Evolutionary conservation across 2,888 invertebrate genomes (phyloP), one percentile per base, ranked within the genome.

Genomic region (Athalia rosae): DNA sequence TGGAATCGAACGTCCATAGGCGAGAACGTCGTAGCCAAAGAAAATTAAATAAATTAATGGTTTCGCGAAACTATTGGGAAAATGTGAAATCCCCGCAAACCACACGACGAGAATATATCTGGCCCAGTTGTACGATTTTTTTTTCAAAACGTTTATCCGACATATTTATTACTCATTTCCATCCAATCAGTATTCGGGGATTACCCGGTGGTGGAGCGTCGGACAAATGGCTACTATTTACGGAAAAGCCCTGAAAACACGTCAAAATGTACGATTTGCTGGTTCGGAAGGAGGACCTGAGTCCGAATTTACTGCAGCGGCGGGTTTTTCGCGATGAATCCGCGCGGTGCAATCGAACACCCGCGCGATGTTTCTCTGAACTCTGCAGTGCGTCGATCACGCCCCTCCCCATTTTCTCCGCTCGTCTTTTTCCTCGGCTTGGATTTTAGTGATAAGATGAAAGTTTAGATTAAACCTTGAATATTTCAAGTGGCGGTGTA

Each of bases 401-500:
- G 13, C 13, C 63, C 9, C 47, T 64, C 47, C 64, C 43, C n/a
- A n/a, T 11, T 50, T 50, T 15, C 47, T 45, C 47, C 28, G 28
- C n/a, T 48, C 45, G 50, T 45, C 43, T 71, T 58, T 71, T 56
- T 71, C 45, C 56, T 58, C 58, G 58, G 58, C 71, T 71, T 77
- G 80, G 81, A 76, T 80, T 76, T 79, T 80, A 78, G 79, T 80
- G 83, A 86, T 85, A 84, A 84, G 85, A 85, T 84, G 82, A 80
- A 86, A 85, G 81, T 86, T 85, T 86, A 83, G 85, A 85, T 85
- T 86, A 83, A 86, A 84, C 81, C 81, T 80, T 85, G 86, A 86
- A 85, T 85, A 85, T 85, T 86, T 86, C 82, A 85, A 81, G 66
- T 41, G 8, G 77, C 76, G 41, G 76, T 63, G 63, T 62, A 62